Evolutionary conservation across 2,888 invertebrate species (phyloP), one percentile per base, ranked within the genome.

Genomic region (Rutpela maculata): DNA sequence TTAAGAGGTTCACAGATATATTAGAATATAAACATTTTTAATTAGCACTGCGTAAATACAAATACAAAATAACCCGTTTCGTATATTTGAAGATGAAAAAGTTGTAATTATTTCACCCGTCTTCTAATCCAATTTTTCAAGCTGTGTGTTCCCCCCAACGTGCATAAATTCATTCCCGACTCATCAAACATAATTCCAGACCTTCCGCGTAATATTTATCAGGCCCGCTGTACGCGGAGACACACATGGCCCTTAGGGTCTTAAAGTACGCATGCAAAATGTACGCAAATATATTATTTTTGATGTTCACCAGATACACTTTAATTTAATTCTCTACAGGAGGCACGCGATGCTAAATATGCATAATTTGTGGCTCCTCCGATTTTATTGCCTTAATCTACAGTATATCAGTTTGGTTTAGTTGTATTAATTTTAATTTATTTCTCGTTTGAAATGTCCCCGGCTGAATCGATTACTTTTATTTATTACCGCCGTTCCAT

Each of bases 301-400:
- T 89, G 88, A 89, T 88, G 86, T 85, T 89, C 86, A 82, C 88
- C 89, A 89, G 89, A 89, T 88, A 86, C 88, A 84, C 87, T 87
- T 88, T 89, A 89, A 89, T 89, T 89, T 88, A 89, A 89, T 89
- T 89, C 87, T 81, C 86, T 78, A 84, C 85, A 84, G 88, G 87
- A 86, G 88, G 87, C 88, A 88, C 88, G 88, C 88, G 86, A 87
- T 85, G 81, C 87, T 87, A 87, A 88, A 88, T 87, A 87, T 87
- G 86, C 87, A 87, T 87, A 88, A 88, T 88, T 88, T 88, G 87
- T 86, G 87, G 85, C 80, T 81, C 86, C 86, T 85, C 85, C 86
- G 84, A 85, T 87, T 88, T 88, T 88, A 88, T 88, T 87, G 85
- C 87, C 85, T 77, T 81, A 77, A 78, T 80, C 77, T 74, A 71